phyloP scores from a whole-genome alignment of 2,888 invertebrate species.

The Tiphia femorata region DNA sequence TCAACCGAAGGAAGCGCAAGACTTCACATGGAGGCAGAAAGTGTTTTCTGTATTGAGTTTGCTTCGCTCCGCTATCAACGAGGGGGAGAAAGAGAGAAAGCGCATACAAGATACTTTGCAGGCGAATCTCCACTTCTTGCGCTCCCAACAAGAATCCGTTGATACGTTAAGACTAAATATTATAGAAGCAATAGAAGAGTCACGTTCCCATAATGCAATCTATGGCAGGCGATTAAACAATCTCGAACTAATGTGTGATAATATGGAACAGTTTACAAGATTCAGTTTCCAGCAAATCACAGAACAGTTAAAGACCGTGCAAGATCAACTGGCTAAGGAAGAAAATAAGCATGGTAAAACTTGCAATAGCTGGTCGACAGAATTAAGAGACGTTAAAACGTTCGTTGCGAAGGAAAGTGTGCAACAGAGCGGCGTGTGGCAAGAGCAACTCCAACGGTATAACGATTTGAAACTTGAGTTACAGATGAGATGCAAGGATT shows the following conservation, averaged over 20 bases:
- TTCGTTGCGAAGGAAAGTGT: slow-evolving; percentile 65
- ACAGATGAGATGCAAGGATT: slow-evolving; percentile 69
- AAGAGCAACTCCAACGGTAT: slow-evolving; percentile 62
- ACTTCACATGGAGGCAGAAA: slow-evolving; percentile 50
- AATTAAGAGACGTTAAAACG: slow-evolving; percentile 61
- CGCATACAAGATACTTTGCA: slow-evolving; percentile 39
- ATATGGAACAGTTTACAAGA: slow-evolving; percentile 39
- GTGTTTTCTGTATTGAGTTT: slow-evolving; percentile 49
- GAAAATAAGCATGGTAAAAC: slow-evolving; percentile 19
- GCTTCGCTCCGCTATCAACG: slow-evolving; percentile 43
- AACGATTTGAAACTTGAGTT: slow-evolving; percentile 72
- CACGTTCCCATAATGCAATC: slow-evolving; percentile 9
- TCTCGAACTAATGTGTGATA: slow-evolving; percentile 37
- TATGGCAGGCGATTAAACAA: slow-evolving; percentile 36
- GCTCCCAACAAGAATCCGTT: slow-evolving; percentile 42
- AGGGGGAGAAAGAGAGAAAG: slow-evolving; percentile 47
- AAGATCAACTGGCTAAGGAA: slow-evolving; percentile 36
- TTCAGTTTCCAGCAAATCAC: slow-evolving; percentile 43
- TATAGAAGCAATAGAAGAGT: slow-evolving; percentile 34
- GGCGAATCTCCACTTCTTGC: slow-evolving; percentile 34
- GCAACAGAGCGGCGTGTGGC: slow-evolving; percentile 63
- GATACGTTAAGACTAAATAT: slow-evolving; percentile 41
- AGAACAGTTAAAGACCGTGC: slow-evolving; percentile 38
- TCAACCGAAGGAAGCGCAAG: slow-evolving; percentile 46
- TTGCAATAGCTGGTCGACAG: slow-evolving; percentile 37